Base-by-base conservation (phyloP, 2,113 vertebrate species). In the Pollimyrus isidori region DNA sequence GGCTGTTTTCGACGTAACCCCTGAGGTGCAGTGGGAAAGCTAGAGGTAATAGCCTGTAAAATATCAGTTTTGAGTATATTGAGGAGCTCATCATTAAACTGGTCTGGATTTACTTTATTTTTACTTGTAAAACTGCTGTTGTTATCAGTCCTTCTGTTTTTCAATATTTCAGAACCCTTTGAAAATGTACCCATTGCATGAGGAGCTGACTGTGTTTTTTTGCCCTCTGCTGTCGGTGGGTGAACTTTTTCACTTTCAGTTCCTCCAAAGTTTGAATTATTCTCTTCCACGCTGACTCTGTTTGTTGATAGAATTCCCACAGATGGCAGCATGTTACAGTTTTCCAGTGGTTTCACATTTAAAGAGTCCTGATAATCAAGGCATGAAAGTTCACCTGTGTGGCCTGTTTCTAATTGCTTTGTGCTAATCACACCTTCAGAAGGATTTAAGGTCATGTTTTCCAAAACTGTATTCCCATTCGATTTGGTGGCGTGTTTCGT, bases 401-500 rank as follows among this genome's bases (percentile, higher is more conserved):
- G 80, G 56, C n/a, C 58, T 26, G 35, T 95, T 88, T 95, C 93
- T 89, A 90, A 92, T 89, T 50, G 91, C 88, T 88, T 88, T 89
- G 90, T 92, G 92, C 92, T 92, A 94, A 93, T 62, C 69, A 80
- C 39, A 69, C 86, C 92, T 45, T 88, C 90, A 87, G 93, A 93
- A 91, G 91, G 91, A 91, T 86, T 93, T 69, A 91, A 90, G 52
- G 91, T 48, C 92, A 89, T 87, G 80, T 91, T 95, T 90, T 94
- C 93, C 9, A 48, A 87, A 87, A 89, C 88, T 56, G 88, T 85
- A 19, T 90, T 3, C 9, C 94, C 91, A 3, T 95, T 50, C 0
- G 91, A 91, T 91, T 91, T 96, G n/a, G 94, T 92, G 89, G 94
- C 94, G 89, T 99, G 98, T 89, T 98, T 99, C 94, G 98, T 96